Evolutionary conservation across 2,113 vertebrate genomes (phyloP), one percentile per base, ranked within the genome.

Genomic region (Coptodon bakossiorum): DNA sequence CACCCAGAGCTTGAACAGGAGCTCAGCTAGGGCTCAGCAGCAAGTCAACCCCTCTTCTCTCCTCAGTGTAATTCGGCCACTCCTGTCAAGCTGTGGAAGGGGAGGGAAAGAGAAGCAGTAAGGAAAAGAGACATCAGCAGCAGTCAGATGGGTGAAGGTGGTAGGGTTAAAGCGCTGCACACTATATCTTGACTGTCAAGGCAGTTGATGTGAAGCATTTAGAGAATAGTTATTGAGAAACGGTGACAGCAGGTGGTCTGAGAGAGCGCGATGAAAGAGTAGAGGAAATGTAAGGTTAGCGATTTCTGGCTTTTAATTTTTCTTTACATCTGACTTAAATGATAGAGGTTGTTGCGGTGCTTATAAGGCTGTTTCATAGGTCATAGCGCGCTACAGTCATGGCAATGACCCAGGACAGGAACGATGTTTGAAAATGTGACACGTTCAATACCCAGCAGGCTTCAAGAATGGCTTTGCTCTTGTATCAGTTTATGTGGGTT

Each of bases 331-430:
- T 45, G 11, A 57, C 57, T 78, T 54, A 84, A 91, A 85, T 83
- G 87, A 66, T 31, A 80, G 82, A 86, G 85, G 90, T 91, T 22
- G 3, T 45, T 56, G 27, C 22, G 61, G 86, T 61, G 31, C 85
- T 84, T 90, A 85, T 91, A 90, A 93, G 89, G 82, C 82, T 87
- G 79, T 90, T 95, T 92, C 88, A 90, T 87, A 90, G 92, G 91
- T 94, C 90, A 80, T 22, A 88, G 40, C 27, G 43, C 82, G 66
- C 89, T 61, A 86, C 81, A 89, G 78, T 83, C 7, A 73, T 80
- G 84, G 82, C 91, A 85, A 29, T 92, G 91, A 90, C 89, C 85
- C 80, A 16, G 73, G 45, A 86, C 89, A 91, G 78, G 78, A 81
- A 89, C 91, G 83, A 90, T 85, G 89, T 94, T 90, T 92, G 81